Percentiles rank a stretch among this genome's conserved stretches.
Evolutionary conservation across 2,113 vertebrate genomes (phyloP).

Genomic region (Cygnus atratus): DNA sequence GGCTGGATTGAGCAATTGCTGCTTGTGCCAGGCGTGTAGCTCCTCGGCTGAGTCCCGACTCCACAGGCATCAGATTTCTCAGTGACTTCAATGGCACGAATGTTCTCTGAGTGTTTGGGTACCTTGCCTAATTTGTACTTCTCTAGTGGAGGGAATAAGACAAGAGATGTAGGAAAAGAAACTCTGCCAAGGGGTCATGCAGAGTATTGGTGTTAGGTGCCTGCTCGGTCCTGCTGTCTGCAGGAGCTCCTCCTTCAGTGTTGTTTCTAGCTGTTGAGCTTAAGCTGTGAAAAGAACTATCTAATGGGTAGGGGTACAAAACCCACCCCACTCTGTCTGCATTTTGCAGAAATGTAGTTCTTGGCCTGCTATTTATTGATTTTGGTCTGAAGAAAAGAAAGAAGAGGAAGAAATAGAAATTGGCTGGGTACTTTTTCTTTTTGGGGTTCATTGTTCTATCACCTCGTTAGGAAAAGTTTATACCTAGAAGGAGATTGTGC

Average conservation of each 20-base stretch:
- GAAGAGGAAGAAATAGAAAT: background rate
- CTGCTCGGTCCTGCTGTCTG: background rate
- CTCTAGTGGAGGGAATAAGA: background rate
- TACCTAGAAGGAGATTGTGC: background rate
- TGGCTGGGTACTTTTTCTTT: background rate
- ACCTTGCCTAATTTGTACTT: background rate
- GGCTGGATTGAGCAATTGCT: background rate
- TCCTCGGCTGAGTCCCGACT: background rate
- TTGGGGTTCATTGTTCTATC: background rate
- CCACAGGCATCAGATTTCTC: background rate
- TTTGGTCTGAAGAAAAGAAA: background rate
- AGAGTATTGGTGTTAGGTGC: background rate
- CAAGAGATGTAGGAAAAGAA: background rate
- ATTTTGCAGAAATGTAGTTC: background rate
- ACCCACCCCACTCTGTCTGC: background rate
- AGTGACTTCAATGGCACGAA: background rate
- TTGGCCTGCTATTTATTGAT: background rate
- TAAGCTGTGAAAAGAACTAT: background rate
- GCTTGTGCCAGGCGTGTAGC: background rate
- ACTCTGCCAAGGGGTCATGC: rapidly evolving
- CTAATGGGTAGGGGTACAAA: background rate
- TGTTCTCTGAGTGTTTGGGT: background rate
- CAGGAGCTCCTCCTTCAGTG: background rate
- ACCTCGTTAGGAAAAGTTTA: background rate
- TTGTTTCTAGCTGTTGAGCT: background rate